Percentiles rank a stretch among this genome's conserved stretches.
Evolutionary conservation across 2,797 vertebrate species (phyloP).

Genomic region (Acanthiza pusilla): DNA sequence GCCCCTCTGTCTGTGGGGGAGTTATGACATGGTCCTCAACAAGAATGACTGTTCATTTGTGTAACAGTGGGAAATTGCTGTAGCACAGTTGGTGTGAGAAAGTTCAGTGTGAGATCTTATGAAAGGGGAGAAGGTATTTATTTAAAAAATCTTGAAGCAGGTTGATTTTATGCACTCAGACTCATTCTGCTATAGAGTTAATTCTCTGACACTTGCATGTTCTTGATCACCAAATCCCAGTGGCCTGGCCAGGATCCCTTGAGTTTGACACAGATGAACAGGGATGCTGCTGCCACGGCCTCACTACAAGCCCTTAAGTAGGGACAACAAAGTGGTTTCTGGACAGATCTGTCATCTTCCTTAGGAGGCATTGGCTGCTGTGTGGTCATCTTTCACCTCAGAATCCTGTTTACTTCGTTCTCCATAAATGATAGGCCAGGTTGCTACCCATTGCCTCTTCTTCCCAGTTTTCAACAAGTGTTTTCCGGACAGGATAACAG

Average conservation of each 20-base stretch:
- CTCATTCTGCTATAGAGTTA: background rate
- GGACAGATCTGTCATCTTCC: background rate
- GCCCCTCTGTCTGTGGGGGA: conserved; percentile 75
- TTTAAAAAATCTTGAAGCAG: background rate
- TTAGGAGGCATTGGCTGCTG: background rate
- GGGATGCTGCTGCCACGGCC: background rate
- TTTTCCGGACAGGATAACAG: background rate
- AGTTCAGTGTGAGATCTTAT: background rate
- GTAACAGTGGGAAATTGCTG: background rate
- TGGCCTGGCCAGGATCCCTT: background rate
- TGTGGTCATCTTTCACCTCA: background rate
- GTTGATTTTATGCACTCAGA: background rate
- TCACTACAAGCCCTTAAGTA: background rate
- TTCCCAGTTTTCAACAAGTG: background rate
- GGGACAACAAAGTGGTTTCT: background rate
- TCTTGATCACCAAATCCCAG: background rate
- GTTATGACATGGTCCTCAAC: conserved; percentile 79
- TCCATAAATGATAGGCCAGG: background rate
- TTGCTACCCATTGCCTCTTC: background rate
- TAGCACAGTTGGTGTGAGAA: background rate
- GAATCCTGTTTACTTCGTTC: background rate
- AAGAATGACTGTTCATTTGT: background rate
- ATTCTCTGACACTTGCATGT: background rate
- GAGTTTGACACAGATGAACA: background rate
- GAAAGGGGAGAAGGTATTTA: background rate